Conservation (phyloP, 2,888 invertebrate genomes). For the Tachina grossa region DNA sequence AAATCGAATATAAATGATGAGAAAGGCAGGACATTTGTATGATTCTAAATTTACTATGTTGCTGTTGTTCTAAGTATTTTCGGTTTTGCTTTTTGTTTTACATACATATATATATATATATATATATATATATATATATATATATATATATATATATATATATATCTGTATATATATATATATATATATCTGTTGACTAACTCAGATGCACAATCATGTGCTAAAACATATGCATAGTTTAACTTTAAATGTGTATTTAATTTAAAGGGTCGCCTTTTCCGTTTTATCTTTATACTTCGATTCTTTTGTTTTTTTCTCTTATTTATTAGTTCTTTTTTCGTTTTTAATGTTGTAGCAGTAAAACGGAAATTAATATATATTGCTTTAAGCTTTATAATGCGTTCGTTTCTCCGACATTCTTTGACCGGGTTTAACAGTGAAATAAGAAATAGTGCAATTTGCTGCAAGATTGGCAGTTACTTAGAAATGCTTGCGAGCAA, state of each 20-base stretch:
- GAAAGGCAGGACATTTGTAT: slow-evolving; percentile 59
- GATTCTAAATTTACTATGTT: slow-evolving; percentile 34
- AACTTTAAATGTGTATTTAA: slow-evolving; percentile 53
- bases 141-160: too few relatives aligned
- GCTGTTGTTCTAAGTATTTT: not conserved
- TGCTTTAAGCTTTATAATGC: slow-evolving; percentile 34
- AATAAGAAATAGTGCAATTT: slow-evolving; percentile 54
- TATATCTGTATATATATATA: slow-evolving; percentile 4
- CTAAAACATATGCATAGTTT: slow-evolving; percentile 38
- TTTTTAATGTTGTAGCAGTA: not conserved
- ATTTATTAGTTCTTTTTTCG: not conserved
- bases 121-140: too few relatives aligned
- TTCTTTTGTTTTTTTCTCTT: not conserved
- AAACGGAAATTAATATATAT: slow-evolving; percentile 67
- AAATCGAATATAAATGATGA: slow-evolving; percentile 59
- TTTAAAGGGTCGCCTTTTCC: slow-evolving; percentile 50
- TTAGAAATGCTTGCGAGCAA: slow-evolving; percentile 48
- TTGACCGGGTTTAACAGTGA: too few relatives aligned
- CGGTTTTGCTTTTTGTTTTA: not conserved
- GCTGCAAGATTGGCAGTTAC: slow-evolving; percentile 58
- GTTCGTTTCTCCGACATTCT: slow-evolving; percentile 10
- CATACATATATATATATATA: not conserved
- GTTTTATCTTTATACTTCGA: slow-evolving; percentile 14
- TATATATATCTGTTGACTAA: not conserved
- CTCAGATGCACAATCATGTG: slow-evolving; percentile 22